A percentile compares a stretch with the other conserved stretches of the same genome.
Conservation (phyloP, 2,888 invertebrate species). For the Drosophila anomalata region DNA sequence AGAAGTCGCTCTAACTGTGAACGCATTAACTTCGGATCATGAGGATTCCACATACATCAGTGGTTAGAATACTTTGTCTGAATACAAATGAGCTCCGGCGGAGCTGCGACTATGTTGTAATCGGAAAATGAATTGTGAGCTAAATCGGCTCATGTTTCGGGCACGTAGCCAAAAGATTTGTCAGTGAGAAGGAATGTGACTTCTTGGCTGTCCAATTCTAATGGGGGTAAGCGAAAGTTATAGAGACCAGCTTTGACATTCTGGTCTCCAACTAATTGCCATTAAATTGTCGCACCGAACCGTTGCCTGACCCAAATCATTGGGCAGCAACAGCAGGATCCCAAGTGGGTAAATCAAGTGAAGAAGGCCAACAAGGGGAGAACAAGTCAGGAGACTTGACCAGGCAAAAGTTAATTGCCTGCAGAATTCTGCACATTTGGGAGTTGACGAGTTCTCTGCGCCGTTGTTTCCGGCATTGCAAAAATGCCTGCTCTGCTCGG, state of each 20-base stretch:
- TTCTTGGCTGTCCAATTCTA: conserved; percentile 11
- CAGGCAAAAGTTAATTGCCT: conserved; percentile 55
- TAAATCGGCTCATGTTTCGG: conserved; percentile 1
- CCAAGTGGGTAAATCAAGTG: conserved; percentile 16
- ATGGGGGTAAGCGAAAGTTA: conserved; percentile 31
- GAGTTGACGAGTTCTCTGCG: conserved; percentile 39
- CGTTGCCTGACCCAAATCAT: conserved; percentile 50
- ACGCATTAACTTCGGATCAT: conserved; percentile 53
- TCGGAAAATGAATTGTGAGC: conserved; percentile 30
- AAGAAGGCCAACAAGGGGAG: not conserved
- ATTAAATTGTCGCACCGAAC: conserved; percentile 51
- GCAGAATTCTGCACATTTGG: conserved; percentile 52
- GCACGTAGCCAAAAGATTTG: conserved; percentile 66
- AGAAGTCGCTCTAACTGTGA: conserved; percentile 61
- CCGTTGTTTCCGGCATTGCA: conserved; percentile 42
- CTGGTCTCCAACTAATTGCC: conserved; percentile 47
- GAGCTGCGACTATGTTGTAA: conserved; percentile 54
- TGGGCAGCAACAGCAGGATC: conserved; percentile 25
- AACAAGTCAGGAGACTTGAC: conserved; percentile 34
- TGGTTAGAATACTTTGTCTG: conserved; percentile 32
- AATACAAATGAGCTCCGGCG: conserved; percentile 65
- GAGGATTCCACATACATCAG: conserved; percentile 48
- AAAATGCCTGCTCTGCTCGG: conserved; percentile 21
- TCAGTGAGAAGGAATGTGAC: conserved; percentile 38
- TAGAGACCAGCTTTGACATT: conserved; percentile 30